Evolutionary conservation across 2,888 invertebrate genomes (phyloP), one percentile per base, ranked within the genome.

Genomic region (Cephus sareptanus): DNA sequence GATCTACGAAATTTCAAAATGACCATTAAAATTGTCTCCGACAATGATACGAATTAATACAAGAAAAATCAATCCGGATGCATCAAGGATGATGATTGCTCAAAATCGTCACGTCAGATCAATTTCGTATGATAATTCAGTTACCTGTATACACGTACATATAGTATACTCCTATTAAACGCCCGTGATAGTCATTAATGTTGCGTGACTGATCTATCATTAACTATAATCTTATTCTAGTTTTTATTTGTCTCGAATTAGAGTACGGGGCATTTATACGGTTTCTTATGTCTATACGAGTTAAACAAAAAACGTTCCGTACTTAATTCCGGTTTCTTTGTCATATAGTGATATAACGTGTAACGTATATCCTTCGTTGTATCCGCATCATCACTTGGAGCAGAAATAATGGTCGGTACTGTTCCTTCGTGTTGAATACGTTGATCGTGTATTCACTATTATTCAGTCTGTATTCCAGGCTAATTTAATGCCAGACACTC

Each of bases 401-500:
- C 1, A 23, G 23, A 56, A 56, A 56, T 56, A 56, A 56, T 9
- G 9, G 0, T 2, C 0, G 23, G 9, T 23, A 9, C 56, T 56
- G 23, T 23, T 56, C 23, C 9, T 56, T 56, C 56, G 6, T 56
- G 56, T 1, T 56, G 56, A 56, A 56, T 56, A 56, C 2, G 9
- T 9, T 23, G 23, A 56, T 56, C 56, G 56, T 56, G 56, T 56
- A 56, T 23, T 23, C 23, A 56, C 56, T 56, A 56, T 56, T 56
- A 56, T 56, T 56, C 56, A 56, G 56, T 56, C 23, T 9, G 56
- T 56, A 6, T 23, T 56, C 1, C 9, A 9, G 56, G 56, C 71
- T 34, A 71, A 71, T 71, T 71, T 71, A 71, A 71, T 71, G 71
- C 34, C 71, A 71, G 33, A 23, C 71, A 33, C 71, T 71, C 71